Evolutionary conservation across 2,888 invertebrate genomes (phyloP).

Genomic region (Carabus problematicus): DNA sequence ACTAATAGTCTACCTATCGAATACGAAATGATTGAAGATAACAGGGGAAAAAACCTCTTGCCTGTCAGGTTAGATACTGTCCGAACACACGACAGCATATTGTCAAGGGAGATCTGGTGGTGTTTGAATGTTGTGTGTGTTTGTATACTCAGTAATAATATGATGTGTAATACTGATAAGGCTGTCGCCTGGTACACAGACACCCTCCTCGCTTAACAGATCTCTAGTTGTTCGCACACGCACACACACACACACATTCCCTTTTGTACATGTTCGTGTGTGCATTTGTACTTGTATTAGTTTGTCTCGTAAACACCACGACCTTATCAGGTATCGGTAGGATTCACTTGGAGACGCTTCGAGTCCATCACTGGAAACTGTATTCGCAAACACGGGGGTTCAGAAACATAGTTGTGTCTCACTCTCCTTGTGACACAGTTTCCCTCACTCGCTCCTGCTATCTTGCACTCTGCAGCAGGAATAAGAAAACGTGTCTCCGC

Average conservation of each 20-base stretch:
- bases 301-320: too few species aligned
- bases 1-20: slow-evolving; percentile 11
- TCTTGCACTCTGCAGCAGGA: not conserved
- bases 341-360: too few species aligned
- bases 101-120: not conserved
- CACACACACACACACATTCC: too few species aligned
- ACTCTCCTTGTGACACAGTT: not conserved
- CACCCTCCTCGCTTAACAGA: too few species aligned
- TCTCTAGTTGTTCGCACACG: too few species aligned
- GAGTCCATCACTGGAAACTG: too few species aligned
- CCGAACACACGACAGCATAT: slow-evolving; percentile 2
- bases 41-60: not conserved
- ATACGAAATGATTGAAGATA: slow-evolving; percentile 17
- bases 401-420: not conserved
- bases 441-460: not conserved
- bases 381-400: too few species aligned
- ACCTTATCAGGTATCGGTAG: too few species aligned
- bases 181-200: not conserved
- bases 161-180: slow-evolving; percentile 24
- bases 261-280: too few species aligned
- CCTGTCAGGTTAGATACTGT: not conserved
- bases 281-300: too few species aligned
- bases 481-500: too few species aligned
- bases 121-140: too few species aligned
- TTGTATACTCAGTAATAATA: slow-evolving; percentile 13